Evolutionary conservation across 2,888 invertebrate species (phyloP).

Genomic region (Hirudinaria manillensis): DNA sequence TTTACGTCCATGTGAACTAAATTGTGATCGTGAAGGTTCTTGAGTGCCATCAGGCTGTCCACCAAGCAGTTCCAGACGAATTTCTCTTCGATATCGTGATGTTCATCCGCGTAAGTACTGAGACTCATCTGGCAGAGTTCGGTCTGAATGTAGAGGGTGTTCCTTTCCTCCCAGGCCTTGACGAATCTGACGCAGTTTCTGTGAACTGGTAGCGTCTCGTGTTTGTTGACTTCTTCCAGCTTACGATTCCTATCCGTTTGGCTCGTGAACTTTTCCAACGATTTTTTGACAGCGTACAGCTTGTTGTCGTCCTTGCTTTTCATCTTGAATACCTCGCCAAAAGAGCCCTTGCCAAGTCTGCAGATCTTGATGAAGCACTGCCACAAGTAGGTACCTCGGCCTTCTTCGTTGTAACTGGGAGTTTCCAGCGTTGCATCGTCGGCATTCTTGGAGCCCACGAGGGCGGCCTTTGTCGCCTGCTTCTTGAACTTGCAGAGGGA

Average conservation of each 20-base stretch:
- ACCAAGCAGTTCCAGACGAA: slow-evolving; percentile 65
- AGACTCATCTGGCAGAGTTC: slow-evolving; percentile 66
- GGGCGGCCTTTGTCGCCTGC: too few relatives aligned
- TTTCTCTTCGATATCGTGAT: slow-evolving; percentile 61
- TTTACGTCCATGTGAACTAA: slow-evolving; percentile 72
- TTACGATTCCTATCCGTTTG: slow-evolving; percentile 60
- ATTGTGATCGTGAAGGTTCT: slow-evolving; percentile 65
- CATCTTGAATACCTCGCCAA: slow-evolving; percentile 69
- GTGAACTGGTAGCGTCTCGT: slow-evolving; percentile 65
- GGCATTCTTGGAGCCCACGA: too few relatives aligned
- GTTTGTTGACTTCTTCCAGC: slow-evolving; percentile 65
- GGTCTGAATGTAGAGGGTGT: slow-evolving; percentile 65
- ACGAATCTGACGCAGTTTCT: slow-evolving; percentile 65
- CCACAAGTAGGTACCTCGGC: slow-evolving; percentile 62
- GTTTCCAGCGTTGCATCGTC: slow-evolving; percentile 35
- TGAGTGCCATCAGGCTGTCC: slow-evolving; percentile 61
- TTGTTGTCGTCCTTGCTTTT: slow-evolving; percentile 63
- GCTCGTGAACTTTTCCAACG: slow-evolving; percentile 62
- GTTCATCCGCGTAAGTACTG: slow-evolving; percentile 59
- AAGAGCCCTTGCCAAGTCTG: slow-evolving; percentile 69
- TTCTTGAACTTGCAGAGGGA: too few relatives aligned
- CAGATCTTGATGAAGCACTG: slow-evolving; percentile 63
- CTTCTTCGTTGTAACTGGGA: slow-evolving; percentile 50
- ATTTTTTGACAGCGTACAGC: slow-evolving; percentile 68
- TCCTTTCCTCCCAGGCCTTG: slow-evolving; percentile 70